Evolutionary conservation across 2,797 vertebrate genomes (phyloP), one percentile per base, ranked within the genome.

Genomic region (Furcifer pardalis): DNA sequence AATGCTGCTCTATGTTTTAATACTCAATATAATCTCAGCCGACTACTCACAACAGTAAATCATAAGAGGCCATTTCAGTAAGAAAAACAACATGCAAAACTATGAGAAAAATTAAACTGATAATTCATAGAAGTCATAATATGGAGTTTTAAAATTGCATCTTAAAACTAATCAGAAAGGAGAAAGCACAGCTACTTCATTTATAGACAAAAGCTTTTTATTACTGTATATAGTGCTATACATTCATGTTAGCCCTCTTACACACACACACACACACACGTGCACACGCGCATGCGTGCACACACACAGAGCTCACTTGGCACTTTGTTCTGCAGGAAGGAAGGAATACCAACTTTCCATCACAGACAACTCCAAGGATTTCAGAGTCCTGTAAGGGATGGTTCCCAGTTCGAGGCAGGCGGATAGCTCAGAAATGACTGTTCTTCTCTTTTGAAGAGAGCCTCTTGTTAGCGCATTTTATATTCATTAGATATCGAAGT

Each of bases 401-500:
- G 84, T 88, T 93, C 92, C 88, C 91, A 84, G 88, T 86, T 93
- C 91, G 93, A 90, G 89, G 91, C 89, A 90, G 89, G 91, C 89
- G 86, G 92, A 92, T 91, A 89, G 91, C 77, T 90, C 91, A 91
- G 85, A 85, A 90, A 90, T 89, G 72, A 75, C 81, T 85, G 83
- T 92, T 87, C 86, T 84, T 81, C 86, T 91, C 91, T 44, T 86
- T 83, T 89, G 86, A 68, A 66, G 0, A 81, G 86, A 76, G 78
- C 42, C 73, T 91, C 85, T 81, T 91, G 92, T 94, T 98, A 99
- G 86, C 98, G 98, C 99, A 99, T 99, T 95, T 98, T 99, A 95
- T 99, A 99, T 96, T 99, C 98, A 68, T 99, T 98, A 92, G 97
- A 96, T 91, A 99, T 97, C 79, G 98, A 98, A 25, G 97, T 97